phyloP scores from a whole-genome alignment of 2,888 invertebrate species.

The Dilophus febrilis region DNA sequence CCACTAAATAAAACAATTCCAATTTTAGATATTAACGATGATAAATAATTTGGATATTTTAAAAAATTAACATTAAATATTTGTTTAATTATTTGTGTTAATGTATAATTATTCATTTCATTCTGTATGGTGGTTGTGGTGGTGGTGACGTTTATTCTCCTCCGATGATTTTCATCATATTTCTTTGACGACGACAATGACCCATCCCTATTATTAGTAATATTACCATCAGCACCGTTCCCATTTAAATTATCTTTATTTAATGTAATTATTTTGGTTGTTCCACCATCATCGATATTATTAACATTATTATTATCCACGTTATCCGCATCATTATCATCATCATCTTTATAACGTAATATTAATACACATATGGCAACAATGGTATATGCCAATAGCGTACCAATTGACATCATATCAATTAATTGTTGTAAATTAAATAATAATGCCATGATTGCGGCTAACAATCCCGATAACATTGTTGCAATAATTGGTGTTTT shows the following conservation, averaged over 20 bases:
- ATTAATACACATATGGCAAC: slow-evolving; percentile 81
- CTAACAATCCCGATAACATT: slow-evolving; percentile 52
- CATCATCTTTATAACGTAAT: slow-evolving; percentile 46
- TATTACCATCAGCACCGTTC: too few relatives aligned
- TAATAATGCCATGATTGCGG: slow-evolving; percentile 70
- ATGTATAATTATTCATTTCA: slow-evolving; percentile 23
- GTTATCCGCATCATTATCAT: slow-evolving; percentile 18
- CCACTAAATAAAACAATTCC: slow-evolving; percentile 39
- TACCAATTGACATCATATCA: slow-evolving; percentile 90
- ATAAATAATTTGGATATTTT: slow-evolving; percentile 45
- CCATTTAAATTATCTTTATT: too few relatives aligned
- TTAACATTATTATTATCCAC: too few relatives aligned
- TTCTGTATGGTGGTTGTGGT: slow-evolving; percentile 10
- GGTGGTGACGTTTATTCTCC: slow-evolving; percentile 29
- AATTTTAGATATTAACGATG: slow-evolving; percentile 47
- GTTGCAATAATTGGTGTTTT: slow-evolving; percentile 70
- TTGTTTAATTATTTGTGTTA: slow-evolving; percentile 32
- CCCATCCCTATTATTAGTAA: too few relatives aligned
- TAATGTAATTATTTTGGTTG: too few relatives aligned
- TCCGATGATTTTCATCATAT: too few relatives aligned
- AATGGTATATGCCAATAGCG: slow-evolving; percentile 71
- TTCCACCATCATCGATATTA: too few relatives aligned
- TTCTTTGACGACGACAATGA: too few relatives aligned
- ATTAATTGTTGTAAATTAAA: slow-evolving; percentile 82
- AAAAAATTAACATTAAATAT: slow-evolving; percentile 54